These are phyloP conservation scores for Drosophila persimilis DNA, from an alignment of 1,140 invertebrate genomes.

Conservation along the genomic window DNA sequence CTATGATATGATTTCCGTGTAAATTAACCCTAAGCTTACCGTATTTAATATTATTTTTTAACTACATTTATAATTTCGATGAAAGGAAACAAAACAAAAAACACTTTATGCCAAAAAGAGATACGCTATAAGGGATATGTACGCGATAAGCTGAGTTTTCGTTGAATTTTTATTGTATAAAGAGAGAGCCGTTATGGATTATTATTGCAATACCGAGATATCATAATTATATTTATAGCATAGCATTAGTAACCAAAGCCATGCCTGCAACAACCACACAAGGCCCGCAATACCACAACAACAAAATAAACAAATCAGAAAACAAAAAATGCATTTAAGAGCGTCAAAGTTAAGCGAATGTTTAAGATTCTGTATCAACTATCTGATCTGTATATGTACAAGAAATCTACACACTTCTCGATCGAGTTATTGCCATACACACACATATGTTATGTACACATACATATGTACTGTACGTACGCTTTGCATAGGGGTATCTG, in stretches of 20 bases:
- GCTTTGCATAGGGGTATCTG: background rate
- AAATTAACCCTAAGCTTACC: slow-evolving; percentile 23
- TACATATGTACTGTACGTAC: slow-evolving; percentile 26
- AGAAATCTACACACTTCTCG: slow-evolving; percentile 14
- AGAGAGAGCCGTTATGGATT: slow-evolving; percentile 13
- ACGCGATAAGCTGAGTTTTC: slow-evolving; percentile 57
- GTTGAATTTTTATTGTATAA: slow-evolving; percentile 51
- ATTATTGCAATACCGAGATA: slow-evolving; percentile 41
- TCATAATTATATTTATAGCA: slow-evolving; percentile 37
- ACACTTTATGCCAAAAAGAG: slow-evolving; percentile 60
- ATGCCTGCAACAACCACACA: slow-evolving; percentile 42
- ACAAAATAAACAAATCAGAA: slow-evolving; percentile 48
- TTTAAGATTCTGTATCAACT: slow-evolving; percentile 32
- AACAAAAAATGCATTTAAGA: slow-evolving; percentile 75
- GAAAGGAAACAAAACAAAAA: slow-evolving; percentile 41
- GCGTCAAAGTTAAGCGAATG: slow-evolving; percentile 55
- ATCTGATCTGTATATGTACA: no score
- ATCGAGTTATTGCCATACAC: slow-evolving; percentile 27
- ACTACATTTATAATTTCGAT: slow-evolving; percentile 75
- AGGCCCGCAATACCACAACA: no score
- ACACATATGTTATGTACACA: background rate
- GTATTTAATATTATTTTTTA: slow-evolving; percentile 56
- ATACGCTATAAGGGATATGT: slow-evolving; percentile 15
- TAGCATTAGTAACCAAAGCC: slow-evolving; percentile 42
- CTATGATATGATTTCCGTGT: slow-evolving; percentile 51